phyloP scores from a whole-genome alignment of 2,113 vertebrate species.

The Podiceps cristatus region DNA sequence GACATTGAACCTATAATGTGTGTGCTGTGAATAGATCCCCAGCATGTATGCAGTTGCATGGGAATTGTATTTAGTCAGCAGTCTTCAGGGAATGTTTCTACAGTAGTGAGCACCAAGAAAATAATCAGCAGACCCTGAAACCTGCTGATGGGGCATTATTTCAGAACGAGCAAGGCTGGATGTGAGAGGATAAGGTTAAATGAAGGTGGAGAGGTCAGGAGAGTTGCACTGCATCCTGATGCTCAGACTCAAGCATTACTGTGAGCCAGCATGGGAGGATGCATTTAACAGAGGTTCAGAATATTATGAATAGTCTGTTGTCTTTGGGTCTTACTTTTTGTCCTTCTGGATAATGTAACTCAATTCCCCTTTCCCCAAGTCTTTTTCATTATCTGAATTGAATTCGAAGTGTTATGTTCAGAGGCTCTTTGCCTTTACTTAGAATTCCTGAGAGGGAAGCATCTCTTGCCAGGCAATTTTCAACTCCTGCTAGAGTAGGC shows the following conservation, averaged over 20 bases:
- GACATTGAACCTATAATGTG: background rate
- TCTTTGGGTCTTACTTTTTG: background rate
- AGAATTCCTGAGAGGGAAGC: slow-evolving; percentile 42
- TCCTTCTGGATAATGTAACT: background rate
- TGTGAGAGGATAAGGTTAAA: background rate
- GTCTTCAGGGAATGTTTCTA: background rate
- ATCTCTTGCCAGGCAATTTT: slow-evolving; percentile 29
- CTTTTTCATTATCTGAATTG: slow-evolving; percentile 34
- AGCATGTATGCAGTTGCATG: background rate
- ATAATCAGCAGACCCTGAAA: background rate
- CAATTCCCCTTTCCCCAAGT: background rate
- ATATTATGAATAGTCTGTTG: background rate
- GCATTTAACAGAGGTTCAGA: background rate
- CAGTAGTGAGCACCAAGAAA: background rate
- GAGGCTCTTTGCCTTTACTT: slow-evolving; percentile 24
- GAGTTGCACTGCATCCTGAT: background rate
- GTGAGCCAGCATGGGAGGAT: background rate
- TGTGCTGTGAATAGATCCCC: background rate
- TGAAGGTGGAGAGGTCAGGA: background rate
- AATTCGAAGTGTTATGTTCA: slow-evolving; percentile 17
- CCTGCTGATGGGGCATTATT: background rate
- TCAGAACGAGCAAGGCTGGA: background rate
- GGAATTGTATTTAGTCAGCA: slow-evolving; percentile 23
- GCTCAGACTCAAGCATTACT: background rate
- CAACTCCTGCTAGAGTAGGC: background rate